Percentiles rank a stretch among this genome's conserved stretches.
Conservation (phyloP, 2,888 invertebrate genomes). For the Watsonalla binaria region DNA sequence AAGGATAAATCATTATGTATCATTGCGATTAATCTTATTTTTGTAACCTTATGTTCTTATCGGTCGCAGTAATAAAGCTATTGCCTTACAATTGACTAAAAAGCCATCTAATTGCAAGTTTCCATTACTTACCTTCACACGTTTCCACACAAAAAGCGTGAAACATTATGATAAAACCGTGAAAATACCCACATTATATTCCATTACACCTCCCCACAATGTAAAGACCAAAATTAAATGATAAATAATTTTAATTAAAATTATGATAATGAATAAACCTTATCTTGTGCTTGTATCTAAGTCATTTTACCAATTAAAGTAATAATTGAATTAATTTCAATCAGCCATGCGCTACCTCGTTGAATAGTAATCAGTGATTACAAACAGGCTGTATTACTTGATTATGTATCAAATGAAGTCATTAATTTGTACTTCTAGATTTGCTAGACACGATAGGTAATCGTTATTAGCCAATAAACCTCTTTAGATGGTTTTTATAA, state of each 20-base stretch:
- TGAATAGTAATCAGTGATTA: conserved; percentile 11
- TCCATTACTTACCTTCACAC: too few species aligned
- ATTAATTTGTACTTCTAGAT: conserved; percentile 12
- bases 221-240: neutral
- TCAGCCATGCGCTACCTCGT: conserved; percentile 6
- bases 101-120: too few species aligned
- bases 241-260: conserved; percentile 8
- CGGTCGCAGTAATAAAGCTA: too few species aligned
- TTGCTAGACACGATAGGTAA: neutral
- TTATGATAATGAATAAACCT: conserved; percentile 18
- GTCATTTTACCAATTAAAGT: conserved; percentile 25
- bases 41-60: too few species aligned
- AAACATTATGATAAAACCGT: too few species aligned
- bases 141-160: too few species aligned
- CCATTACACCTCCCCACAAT: neutral
- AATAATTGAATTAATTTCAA: conserved; percentile 4
- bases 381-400: conserved; percentile 12
- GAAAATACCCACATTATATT: too few species aligned
- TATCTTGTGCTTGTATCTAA: conserved; percentile 19
- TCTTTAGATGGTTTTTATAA: neutral
- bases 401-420: conserved; percentile 14
- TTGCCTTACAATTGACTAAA: too few species aligned
- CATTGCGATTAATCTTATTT: too few species aligned
- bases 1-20: too few species aligned
- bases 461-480: neutral